These are phyloP conservation scores for Drosophila flavopinicola DNA, from an alignment of 2,888 invertebrate species.

Conservation along the genomic window DNA sequence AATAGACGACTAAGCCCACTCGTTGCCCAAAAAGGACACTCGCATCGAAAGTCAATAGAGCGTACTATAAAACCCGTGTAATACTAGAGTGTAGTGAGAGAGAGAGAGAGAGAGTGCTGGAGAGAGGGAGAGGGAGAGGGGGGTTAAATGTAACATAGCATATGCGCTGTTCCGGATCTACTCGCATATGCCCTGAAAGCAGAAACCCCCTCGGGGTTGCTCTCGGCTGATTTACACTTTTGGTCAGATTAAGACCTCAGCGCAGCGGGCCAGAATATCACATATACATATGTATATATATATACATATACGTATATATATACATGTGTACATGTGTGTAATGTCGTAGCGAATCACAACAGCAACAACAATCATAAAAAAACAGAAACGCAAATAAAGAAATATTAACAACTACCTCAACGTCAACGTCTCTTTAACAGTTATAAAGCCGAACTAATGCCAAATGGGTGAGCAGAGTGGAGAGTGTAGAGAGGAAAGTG, in stretches of 20 bases:
- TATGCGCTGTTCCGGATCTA: conserved; percentile 40
- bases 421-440: conserved; percentile 71
- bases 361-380: conserved; percentile 75
- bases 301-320: neutral
- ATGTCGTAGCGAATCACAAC: conserved; percentile 81
- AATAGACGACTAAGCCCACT: conserved; percentile 64
- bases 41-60: conserved; percentile 80
- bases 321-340: conserved; percentile 27
- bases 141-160: conserved; percentile 31
- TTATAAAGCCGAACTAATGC: conserved; percentile 76
- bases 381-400: conserved; percentile 42
- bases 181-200: conserved; percentile 57
- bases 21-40: conserved; percentile 68
- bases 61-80: conserved; percentile 80
- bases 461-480: neutral
- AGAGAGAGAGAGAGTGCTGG: conserved; percentile 5
- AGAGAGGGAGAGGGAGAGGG: neutral
- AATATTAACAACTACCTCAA: conserved; percentile 72
- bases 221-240: conserved; percentile 74
- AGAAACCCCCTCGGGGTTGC: conserved; percentile 63
- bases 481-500: neutral
- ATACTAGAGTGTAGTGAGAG: conserved; percentile 34
- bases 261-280: conserved; percentile 45
- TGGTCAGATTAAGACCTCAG: conserved; percentile 84
- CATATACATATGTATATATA: conserved; percentile 15